Evolutionary conservation across 2,888 invertebrate species (phyloP).

Genomic region (Hirtodrosophila histrioides): DNA sequence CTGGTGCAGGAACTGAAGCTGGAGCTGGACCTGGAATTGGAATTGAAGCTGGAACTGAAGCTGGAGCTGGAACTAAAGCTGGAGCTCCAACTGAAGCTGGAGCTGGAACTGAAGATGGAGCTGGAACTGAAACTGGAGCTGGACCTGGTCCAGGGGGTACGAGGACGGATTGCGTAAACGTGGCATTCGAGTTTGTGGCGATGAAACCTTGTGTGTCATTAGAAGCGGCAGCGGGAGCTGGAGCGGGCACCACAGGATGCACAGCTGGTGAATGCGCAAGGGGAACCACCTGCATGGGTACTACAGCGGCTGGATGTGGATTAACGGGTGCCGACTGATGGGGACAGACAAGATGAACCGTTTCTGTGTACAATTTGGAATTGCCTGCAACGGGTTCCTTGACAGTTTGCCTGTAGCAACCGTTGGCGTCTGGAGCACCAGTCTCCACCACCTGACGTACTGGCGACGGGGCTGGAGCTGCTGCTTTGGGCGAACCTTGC

Average conservation of each 20-base stretch:
- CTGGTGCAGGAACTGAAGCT: not conserved
- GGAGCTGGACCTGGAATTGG: not conserved
- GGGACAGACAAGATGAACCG: slow-evolving; percentile 62
- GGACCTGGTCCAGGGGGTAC: slow-evolving; percentile 1
- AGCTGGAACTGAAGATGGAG: not conserved
- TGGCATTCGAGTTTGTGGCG: slow-evolving; percentile 15
- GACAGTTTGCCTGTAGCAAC: slow-evolving; percentile 65
- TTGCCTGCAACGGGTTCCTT: slow-evolving; percentile 52
- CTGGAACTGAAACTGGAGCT: slow-evolving; percentile 5
- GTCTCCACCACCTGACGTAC: slow-evolving; percentile 54
- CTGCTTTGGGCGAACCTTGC: slow-evolving; percentile 6
- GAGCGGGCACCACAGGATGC: slow-evolving; percentile 5
- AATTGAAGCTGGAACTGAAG: slow-evolving; percentile 3
- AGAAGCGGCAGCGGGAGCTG: slow-evolving; percentile 6
- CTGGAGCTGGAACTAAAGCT: slow-evolving; percentile 2
- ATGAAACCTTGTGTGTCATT: slow-evolving; percentile 2
- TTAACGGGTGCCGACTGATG: slow-evolving; percentile 4
- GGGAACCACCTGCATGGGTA: slow-evolving; percentile 22
- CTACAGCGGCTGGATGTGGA: slow-evolving; percentile 13
- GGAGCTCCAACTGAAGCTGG: not conserved
- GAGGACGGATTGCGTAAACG: slow-evolving; percentile 3
- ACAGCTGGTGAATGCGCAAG: slow-evolving; percentile 5
- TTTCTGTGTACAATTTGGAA: slow-evolving; percentile 55
- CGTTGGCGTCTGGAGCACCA: slow-evolving; percentile 42
- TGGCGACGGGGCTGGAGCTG: slow-evolving; percentile 38